Evolutionary conservation across 2,113 vertebrate species (phyloP).

Genomic region (Oreochromis tanganicae): DNA sequence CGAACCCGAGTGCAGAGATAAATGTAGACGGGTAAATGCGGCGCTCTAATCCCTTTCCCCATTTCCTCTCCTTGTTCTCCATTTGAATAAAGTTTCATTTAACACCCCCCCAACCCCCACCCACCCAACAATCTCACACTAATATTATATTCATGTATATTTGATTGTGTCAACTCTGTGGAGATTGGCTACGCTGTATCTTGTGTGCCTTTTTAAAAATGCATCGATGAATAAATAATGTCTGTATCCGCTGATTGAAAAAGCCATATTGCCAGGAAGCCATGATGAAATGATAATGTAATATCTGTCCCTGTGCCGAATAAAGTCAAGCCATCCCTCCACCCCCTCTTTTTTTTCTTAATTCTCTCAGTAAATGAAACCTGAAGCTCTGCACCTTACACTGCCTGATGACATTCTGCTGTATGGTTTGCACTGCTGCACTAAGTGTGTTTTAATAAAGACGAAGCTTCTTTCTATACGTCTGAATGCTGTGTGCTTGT

Average conservation of each 20-base stretch:
- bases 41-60: not conserved
- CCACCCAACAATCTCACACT: not conserved
- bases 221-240: slow-evolving; percentile 67
- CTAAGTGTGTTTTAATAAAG: slow-evolving; percentile 62
- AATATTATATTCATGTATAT: slow-evolving; percentile 62
- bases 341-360: not conserved
- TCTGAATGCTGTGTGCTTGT: slow-evolving; percentile 32
- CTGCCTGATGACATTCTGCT: slow-evolving; percentile 26
- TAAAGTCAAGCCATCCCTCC: slow-evolving; percentile 27
- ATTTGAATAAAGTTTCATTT: slow-evolving; percentile 42
- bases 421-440: slow-evolving; percentile 30
- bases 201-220: slow-evolving; percentile 64
- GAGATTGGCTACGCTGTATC: slow-evolving; percentile 53
- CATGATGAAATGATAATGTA: slow-evolving; percentile 70
- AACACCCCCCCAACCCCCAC: not conserved
- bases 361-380: slow-evolving; percentile 33
- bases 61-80: slow-evolving; percentile 23
- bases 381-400: slow-evolving; percentile 11
- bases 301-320: slow-evolving; percentile 53
- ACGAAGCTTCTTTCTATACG: slow-evolving; percentile 33
- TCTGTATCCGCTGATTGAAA: slow-evolving; percentile 56
- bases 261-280: slow-evolving; percentile 63
- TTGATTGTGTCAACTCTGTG: slow-evolving; percentile 63
- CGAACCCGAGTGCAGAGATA: not conserved
- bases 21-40: not conserved